Conservation (phyloP, 2,113 vertebrate species). For the Chitala chitala region DNA sequence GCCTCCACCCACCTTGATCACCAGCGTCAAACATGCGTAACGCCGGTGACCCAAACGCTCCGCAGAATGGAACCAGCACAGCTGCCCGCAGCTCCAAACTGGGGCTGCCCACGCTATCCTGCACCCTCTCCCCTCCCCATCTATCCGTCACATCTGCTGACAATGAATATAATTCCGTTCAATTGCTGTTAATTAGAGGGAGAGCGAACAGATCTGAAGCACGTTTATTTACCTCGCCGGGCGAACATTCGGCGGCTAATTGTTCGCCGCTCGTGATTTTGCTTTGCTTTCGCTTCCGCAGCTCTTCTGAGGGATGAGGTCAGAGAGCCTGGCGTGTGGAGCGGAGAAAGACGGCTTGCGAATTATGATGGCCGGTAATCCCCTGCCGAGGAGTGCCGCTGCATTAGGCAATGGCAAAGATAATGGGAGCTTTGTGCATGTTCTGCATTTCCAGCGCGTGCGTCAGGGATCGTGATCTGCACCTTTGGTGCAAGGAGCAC, state of each 20-base stretch:
- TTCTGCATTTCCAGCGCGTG: no score
- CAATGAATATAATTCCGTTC: constrained; percentile 32
- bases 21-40: neutral
- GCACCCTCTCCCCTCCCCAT: neutral
- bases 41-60: neutral
- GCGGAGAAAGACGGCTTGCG: neutral
- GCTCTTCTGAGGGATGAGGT: constrained; percentile 45
- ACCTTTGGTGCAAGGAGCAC: no score
- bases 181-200: constrained; percentile 28
- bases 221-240: constrained; percentile 24
- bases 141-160: constrained; percentile 31
- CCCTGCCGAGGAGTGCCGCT: constrained; percentile 41
- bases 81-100: neutral
- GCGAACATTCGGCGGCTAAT: constrained; percentile 35
- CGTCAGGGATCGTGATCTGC: no score
- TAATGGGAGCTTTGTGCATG: constrained; percentile 83
- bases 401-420: constrained; percentile 77
- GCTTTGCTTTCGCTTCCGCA: neutral
- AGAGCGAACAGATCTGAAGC: constrained; percentile 18
- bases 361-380: constrained; percentile 47
- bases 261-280: constrained; percentile 30
- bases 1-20: neutral
- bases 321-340: constrained; percentile 33
- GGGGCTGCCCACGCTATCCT: neutral
- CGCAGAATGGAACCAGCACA: neutral